Percentiles rank a stretch among this genome's conserved stretches.
Conservation (phyloP, 2,888 invertebrate species). For the Drosophila percnosoma region DNA sequence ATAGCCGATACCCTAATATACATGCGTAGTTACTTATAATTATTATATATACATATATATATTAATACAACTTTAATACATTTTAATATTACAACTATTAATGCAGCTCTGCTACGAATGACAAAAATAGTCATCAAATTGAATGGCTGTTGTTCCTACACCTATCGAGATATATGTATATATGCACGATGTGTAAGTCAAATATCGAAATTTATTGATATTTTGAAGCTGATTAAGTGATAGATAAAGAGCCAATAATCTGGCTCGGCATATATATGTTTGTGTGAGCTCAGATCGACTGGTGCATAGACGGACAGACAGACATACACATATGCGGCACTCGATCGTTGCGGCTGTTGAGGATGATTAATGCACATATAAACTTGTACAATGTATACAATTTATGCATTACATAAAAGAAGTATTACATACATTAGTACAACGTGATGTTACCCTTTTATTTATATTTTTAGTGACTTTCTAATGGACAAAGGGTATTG, state of each 20-base stretch:
- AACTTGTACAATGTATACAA: not conserved
- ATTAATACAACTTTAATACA: not conserved
- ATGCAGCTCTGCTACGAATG: not conserved
- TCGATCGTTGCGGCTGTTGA: not conserved
- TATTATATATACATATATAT: not conserved
- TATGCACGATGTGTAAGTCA: not conserved
- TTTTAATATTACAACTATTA: not conserved
- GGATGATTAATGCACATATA: not conserved
- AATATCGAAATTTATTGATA: not conserved
- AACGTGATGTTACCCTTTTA: not conserved
- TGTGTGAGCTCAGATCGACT: not conserved
- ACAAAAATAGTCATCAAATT: not conserved
- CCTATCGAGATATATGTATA: not conserved
- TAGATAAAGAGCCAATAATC: not conserved
- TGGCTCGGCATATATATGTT: not conserved
- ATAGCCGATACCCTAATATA: not conserved
- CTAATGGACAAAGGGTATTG: slow-evolving; percentile 8
- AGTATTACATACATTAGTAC: not conserved
- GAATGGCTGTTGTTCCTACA: not conserved
- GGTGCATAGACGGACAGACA: not conserved
- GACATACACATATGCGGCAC: not conserved
- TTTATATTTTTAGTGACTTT: not conserved
- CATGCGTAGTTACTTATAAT: not conserved
- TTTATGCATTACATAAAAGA: not conserved
- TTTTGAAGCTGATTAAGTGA: not conserved